phyloP scores from a whole-genome alignment of 2,888 invertebrate genomes.

The Ecdyonurus torrentis region DNA sequence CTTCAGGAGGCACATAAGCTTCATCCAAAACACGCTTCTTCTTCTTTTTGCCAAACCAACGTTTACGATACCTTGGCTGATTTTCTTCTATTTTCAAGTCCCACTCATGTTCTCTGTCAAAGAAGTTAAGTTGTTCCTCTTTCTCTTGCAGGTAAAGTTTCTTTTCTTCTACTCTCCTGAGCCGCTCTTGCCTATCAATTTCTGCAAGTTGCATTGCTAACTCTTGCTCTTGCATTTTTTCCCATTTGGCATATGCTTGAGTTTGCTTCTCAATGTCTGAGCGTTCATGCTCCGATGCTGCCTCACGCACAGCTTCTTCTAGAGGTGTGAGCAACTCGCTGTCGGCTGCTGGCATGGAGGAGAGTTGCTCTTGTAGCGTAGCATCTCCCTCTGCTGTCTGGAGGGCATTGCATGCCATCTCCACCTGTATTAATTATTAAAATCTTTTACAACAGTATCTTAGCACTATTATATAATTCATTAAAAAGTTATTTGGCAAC shows the following conservation, averaged over 20 bases:
- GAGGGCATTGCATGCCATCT: background rate
- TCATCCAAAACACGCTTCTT: slow-evolving; percentile 34
- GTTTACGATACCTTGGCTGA: slow-evolving; percentile 28
- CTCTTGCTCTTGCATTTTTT: slow-evolving; percentile 33
- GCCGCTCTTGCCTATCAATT: slow-evolving; percentile 28
- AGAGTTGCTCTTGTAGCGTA: background rate
- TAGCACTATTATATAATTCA: no score
- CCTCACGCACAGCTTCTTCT: slow-evolving; percentile 14
- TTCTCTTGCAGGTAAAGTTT: slow-evolving; percentile 38
- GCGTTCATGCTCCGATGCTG: slow-evolving; percentile 34
- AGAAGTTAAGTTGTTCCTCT: slow-evolving; percentile 48
- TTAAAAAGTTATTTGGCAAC: no score
- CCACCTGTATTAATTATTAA: background rate
- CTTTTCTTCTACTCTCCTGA: slow-evolving; percentile 38
- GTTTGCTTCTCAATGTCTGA: slow-evolving; percentile 40
- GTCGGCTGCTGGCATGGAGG: background rate
- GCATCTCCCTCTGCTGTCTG: background rate
- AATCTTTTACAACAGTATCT: no score
- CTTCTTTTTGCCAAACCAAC: slow-evolving; percentile 32
- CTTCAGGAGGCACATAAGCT: slow-evolving; percentile 55
- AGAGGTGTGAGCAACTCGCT: slow-evolving; percentile 8
- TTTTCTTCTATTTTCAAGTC: slow-evolving; percentile 51
- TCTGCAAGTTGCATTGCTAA: slow-evolving; percentile 40
- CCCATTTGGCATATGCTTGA: slow-evolving; percentile 41
- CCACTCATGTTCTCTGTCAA: slow-evolving; percentile 60